phyloP scores from a whole-genome alignment of 1,140 invertebrate genomes.

The Cheumatopsyche charites region DNA sequence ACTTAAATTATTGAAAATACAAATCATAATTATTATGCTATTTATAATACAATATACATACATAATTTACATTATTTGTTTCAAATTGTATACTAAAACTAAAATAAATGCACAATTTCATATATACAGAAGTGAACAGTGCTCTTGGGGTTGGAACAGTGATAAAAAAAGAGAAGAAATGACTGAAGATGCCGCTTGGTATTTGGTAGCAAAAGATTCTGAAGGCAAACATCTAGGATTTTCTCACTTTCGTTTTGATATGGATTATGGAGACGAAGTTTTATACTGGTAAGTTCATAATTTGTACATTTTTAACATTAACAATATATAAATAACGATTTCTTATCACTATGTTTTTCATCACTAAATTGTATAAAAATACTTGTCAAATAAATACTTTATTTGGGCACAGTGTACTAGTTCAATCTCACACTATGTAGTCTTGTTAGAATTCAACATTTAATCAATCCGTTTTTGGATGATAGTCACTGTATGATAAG shows the following conservation, averaged over 20 bases:
- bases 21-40: too few species aligned
- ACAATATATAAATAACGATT: neutral
- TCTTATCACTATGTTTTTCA: neutral
- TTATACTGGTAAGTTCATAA: constrained; percentile 57
- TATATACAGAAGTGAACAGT: constrained; percentile 67
- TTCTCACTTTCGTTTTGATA: constrained; percentile 63
- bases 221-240: constrained; percentile 62
- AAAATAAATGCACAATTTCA: constrained; percentile 19
- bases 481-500: neutral
- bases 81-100: neutral
- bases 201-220: constrained; percentile 67
- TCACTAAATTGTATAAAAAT: neutral
- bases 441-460: neutral
- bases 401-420: neutral
- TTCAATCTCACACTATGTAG: constrained; percentile 3
- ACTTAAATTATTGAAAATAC: too few species aligned
- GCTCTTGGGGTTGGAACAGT: constrained; percentile 77
- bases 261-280: constrained; percentile 60
- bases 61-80: too few species aligned
- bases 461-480: neutral
- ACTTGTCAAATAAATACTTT: constrained; percentile 3
- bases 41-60: too few species aligned
- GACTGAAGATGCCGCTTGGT: constrained; percentile 73
- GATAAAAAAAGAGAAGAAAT: constrained; percentile 73
- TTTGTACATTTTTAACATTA: constrained; percentile 5